Percentiles rank a stretch among this genome's conserved stretches.
phyloP scores from a whole-genome alignment of 2,888 invertebrate genomes.

The Lycia hirtaria region DNA sequence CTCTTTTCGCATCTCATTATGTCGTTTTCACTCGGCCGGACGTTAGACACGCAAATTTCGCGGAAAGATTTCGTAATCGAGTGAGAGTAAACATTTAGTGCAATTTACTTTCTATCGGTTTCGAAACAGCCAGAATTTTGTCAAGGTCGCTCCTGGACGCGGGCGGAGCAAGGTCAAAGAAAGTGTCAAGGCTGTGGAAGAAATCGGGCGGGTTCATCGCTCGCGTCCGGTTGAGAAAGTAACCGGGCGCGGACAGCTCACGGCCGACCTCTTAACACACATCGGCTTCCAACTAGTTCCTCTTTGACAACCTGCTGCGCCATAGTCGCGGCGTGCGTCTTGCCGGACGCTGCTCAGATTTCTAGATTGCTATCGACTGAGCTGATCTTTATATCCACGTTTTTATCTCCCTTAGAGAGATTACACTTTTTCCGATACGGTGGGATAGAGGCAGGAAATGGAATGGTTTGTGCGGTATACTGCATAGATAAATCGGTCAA shows the following conservation, averaged over 20 bases:
- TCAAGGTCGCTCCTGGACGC: constrained; percentile 72
- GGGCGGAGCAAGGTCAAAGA: constrained; percentile 76
- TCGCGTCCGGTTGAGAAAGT: constrained; percentile 79
- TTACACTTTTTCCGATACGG: constrained; percentile 42
- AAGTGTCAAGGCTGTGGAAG: constrained; percentile 84
- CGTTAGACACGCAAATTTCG: constrained; percentile 72
- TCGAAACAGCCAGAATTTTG: constrained; percentile 53
- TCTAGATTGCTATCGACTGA: constrained; percentile 56
- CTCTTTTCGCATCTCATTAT: constrained; percentile 84
- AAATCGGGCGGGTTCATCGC: constrained; percentile 80
- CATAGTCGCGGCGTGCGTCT: constrained; percentile 36
- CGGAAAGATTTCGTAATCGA: constrained; percentile 67
- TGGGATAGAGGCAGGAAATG: constrained; percentile 50
- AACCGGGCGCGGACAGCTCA: constrained; percentile 62
- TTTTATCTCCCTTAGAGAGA: constrained; percentile 42
- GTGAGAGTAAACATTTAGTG: constrained; percentile 77
- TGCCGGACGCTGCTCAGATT: constrained; percentile 44
- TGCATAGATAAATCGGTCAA: constrained; percentile 83
- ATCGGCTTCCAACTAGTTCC: constrained; percentile 74
- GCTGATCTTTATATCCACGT: constrained; percentile 48
- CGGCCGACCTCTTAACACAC: constrained; percentile 80
- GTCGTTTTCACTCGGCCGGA: constrained; percentile 80
- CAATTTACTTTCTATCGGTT: constrained; percentile 74
- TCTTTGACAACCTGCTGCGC: constrained; percentile 55
- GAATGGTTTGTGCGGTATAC: constrained; percentile 76